These are phyloP conservation scores for Caretta caretta DNA, from an alignment of 2,113 vertebrate genomes.

Conservation along the genomic window DNA sequence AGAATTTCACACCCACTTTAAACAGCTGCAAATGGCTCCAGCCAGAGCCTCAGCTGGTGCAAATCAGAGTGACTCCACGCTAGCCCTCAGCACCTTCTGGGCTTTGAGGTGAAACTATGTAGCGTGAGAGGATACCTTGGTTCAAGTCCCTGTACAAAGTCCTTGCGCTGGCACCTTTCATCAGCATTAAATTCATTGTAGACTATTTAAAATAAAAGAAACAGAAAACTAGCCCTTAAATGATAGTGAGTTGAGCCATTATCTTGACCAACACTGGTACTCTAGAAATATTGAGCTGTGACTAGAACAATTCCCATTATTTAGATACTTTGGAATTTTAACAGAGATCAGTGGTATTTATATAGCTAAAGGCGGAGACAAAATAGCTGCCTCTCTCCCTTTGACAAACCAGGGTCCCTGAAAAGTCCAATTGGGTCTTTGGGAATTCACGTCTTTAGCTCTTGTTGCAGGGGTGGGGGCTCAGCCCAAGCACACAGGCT, in stretches of 20 bases:
- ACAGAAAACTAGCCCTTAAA: background rate
- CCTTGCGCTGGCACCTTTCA: fast-evolving
- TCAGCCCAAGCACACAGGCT: background rate
- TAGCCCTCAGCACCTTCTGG: background rate
- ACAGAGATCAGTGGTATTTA: background rate
- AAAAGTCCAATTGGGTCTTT: background rate
- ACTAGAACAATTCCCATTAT: background rate
- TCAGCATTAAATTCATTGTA: background rate
- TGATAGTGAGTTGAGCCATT: background rate
- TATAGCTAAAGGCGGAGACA: background rate
- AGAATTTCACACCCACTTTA: background rate
- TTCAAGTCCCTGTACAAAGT: background rate
- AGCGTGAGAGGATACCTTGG: background rate
- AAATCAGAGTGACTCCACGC: fast-evolving
- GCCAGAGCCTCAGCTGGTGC: background rate
- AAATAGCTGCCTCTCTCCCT: background rate
- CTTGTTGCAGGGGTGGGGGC: background rate
- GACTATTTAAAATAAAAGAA: fast-evolving
- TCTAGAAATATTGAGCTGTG: too few relatives aligned
- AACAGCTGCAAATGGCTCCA: background rate
- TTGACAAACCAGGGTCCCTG: background rate
- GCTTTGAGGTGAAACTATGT: background rate
- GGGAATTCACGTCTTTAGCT: background rate
- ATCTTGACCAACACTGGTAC: background rate
- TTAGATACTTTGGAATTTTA: background rate